phyloP scores from a whole-genome alignment of 2,888 invertebrate genomes.

The Agrotis clavis region DNA sequence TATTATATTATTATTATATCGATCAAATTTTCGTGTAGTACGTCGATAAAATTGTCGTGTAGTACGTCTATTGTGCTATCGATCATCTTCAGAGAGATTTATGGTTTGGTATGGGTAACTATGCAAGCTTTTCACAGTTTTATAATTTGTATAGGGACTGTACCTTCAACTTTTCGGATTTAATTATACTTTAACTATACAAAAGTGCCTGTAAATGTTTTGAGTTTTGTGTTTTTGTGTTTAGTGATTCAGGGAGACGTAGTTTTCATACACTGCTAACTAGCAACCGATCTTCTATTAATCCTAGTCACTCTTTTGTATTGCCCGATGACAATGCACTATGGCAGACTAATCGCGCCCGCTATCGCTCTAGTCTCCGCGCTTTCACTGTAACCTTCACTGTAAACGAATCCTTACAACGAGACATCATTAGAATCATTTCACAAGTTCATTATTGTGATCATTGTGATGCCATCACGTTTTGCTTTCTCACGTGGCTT shows the following conservation, averaged over 20 bases:
- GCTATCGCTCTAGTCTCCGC: neutral
- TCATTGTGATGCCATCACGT: conserved; percentile 39
- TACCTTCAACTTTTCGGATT: neutral
- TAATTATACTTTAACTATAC: neutral
- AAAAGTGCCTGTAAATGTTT: neutral
- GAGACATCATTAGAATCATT: conserved; percentile 30
- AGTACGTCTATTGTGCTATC: too few relatives aligned
- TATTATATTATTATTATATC: too few relatives aligned
- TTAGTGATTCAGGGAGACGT: neutral
- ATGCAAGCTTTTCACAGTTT: neutral
- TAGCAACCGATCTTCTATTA: neutral
- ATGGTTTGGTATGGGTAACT: neutral
- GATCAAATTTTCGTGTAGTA: too few relatives aligned
- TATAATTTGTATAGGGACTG: neutral
- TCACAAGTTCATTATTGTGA: conserved; percentile 30
- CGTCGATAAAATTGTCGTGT: too few relatives aligned
- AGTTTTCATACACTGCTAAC: neutral
- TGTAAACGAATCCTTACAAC: neutral
- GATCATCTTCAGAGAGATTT: too few relatives aligned
- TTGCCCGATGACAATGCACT: too few relatives aligned
- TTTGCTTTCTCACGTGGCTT: conserved; percentile 48
- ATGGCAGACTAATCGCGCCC: neutral
- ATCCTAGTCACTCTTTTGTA: too few relatives aligned
- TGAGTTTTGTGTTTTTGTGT: too few relatives aligned
- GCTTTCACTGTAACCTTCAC: conserved; percentile 11